Evolutionary conservation across 2,888 invertebrate genomes (phyloP), one percentile per base, ranked within the genome.

Genomic region (Digitonthophagus gazella): DNA sequence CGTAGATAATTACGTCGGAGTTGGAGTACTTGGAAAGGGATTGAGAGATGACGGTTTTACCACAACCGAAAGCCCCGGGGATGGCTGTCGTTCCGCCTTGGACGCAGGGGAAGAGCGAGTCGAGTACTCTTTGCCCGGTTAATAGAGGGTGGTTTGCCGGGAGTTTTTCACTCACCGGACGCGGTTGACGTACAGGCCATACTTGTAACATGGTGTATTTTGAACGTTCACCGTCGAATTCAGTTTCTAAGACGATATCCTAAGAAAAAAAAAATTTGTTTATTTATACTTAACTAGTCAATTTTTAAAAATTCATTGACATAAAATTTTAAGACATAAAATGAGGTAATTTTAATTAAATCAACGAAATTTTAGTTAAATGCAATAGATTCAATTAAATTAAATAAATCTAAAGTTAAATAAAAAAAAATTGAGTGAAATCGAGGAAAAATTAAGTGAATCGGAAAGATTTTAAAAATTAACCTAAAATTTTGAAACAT

Each of bases 21-120:
- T 99, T 99, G 81, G 98, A 98, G 85, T 97, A 99, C 85, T 99
- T 99, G 79, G 98, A 99, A 71, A 99, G 87, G 1, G 99, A 96
- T 85, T 99, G 99, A 3, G 98, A 99, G 85, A 99, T 99, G 80
- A 99, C 99, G 83, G 99, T 99, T 88, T 99, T 99, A 78, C 99
- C 99, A 85, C 99, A 99, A 84, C 99, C 99, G 86, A 99, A 99
- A 80, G 99, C 99, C 70, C 99, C 98, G 78, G 98, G 98, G 85
- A 98, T 98, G 79, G 98, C 98, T 1, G 98, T 98, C 57, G 98
- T 98, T 73, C 98, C 98, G 73, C 98, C 98, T 85, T 97, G 97
- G 16, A 98, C 98, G 82, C 97, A 97, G 89, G 99, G 99, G 89
- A 99, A 99, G 64, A 99, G 89, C 0, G 98, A 95, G 86, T 99